A percentile compares a stretch with the other conserved stretches of the same genome.
phyloP scores from a whole-genome alignment of 2,888 invertebrate species.

The Sinopyrophorus schimmeli region DNA sequence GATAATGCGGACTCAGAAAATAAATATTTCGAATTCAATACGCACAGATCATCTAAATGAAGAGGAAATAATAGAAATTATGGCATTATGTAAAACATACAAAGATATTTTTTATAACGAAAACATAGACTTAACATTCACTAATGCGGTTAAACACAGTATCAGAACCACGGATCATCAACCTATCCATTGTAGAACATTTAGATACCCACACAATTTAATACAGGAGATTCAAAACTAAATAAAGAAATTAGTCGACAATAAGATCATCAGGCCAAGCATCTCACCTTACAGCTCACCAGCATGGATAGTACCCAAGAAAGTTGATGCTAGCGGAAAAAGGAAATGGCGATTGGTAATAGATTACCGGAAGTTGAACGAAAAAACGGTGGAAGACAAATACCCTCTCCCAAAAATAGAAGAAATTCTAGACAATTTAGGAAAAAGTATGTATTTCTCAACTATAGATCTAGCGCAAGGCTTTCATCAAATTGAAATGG shows the following conservation, averaged over 20 bases:
- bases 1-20: too few relatives aligned
- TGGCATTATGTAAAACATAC: slow-evolving; percentile 14
- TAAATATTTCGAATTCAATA: slow-evolving; percentile 10
- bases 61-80: slow-evolving; percentile 16
- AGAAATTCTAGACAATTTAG: slow-evolving; percentile 40
- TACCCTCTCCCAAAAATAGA: slow-evolving; percentile 35
- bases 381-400: slow-evolving; percentile 31
- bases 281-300: slow-evolving; percentile 34
- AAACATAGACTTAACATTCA: slow-evolving; percentile 19
- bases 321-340: slow-evolving; percentile 25
- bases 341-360: slow-evolving; percentile 33
- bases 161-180: slow-evolving; percentile 25
- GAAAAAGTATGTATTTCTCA: slow-evolving; percentile 36
- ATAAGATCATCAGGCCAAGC: slow-evolving; percentile 32
- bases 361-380: slow-evolving; percentile 30
- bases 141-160: slow-evolving; percentile 23
- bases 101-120: slow-evolving; percentile 18
- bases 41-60: slow-evolving; percentile 14
- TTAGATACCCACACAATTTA: slow-evolving; percentile 22
- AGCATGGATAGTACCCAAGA: slow-evolving; percentile 31
- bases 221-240: slow-evolving; percentile 28
- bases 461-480: slow-evolving; percentile 39
- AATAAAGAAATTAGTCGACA: slow-evolving; percentile 26
- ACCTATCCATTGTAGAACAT: slow-evolving; percentile 22
- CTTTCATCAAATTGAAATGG: slow-evolving; percentile 42